phyloP scores from a whole-genome alignment of 2,888 invertebrate genomes.

The Philonicus albiceps region DNA sequence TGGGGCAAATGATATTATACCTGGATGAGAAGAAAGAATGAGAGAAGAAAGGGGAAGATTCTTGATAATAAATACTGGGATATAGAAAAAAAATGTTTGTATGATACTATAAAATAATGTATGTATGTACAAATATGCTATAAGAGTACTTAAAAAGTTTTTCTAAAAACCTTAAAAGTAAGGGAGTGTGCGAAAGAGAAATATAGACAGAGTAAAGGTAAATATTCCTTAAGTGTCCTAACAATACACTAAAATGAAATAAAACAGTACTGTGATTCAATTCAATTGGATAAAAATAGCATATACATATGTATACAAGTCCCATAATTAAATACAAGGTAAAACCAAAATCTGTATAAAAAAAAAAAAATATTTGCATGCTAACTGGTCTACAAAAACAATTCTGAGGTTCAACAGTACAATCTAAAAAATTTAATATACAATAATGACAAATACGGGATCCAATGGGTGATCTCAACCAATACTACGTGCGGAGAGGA shows the following conservation, averaged over 20 bases:
- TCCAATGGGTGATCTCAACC: conserved; percentile 14
- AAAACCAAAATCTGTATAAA: background rate
- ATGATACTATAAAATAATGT: background rate
- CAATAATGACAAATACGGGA: background rate
- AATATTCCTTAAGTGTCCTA: background rate
- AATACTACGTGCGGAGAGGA: conserved; percentile 28
- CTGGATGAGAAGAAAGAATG: conserved; percentile 63
- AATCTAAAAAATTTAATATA: conserved; percentile 5
- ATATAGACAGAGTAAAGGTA: background rate
- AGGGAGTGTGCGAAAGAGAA: background rate
- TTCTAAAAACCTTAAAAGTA: background rate
- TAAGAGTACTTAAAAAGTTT: background rate
- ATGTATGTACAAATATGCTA: background rate
- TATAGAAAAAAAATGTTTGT: background rate
- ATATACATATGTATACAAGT: conserved; percentile 9
- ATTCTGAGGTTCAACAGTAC: conserved; percentile 16
- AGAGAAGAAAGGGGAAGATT: conserved; percentile 12
- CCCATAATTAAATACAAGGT: background rate
- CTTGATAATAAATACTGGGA: background rate
- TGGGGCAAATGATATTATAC: conserved; percentile 96
- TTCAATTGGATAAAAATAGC: background rate
- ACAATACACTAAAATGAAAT: background rate
- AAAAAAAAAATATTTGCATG: background rate
- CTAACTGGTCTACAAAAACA: conserved; percentile 9
- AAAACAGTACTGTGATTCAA: conserved; percentile 9